Conservation (phyloP, 2,797 vertebrate species). For the Siniperca scherzeri region DNA sequence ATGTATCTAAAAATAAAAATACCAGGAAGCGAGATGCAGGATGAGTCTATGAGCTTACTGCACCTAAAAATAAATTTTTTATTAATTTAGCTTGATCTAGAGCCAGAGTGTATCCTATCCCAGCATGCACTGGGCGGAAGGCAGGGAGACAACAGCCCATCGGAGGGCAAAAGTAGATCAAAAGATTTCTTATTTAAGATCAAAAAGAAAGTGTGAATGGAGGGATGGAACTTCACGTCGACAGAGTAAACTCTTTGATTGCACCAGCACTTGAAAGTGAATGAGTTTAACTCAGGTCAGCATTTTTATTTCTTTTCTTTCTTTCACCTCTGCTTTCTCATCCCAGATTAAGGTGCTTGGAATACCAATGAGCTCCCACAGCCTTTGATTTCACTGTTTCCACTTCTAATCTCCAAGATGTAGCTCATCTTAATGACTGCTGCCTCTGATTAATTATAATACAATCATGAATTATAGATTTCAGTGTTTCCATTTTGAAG, state of each 20-base stretch:
- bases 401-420: conserved; percentile 22
- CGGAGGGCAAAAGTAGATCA: conserved; percentile 22
- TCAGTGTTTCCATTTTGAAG: conserved; percentile 28
- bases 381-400: conserved; percentile 64
- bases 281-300: conserved; percentile 46
- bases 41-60: neutral
- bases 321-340: conserved; percentile 9
- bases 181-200: conserved; percentile 34
- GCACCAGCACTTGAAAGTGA: conserved; percentile 47
- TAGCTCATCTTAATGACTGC: conserved; percentile 35
- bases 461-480: conserved; percentile 55
- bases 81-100: neutral
- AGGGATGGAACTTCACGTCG: neutral
- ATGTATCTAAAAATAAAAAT: no score
- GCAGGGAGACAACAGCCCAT: neutral
- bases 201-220: conserved; percentile 22
- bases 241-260: conserved; percentile 26
- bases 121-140: conserved; percentile 45
- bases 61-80: neutral
- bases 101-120: conserved; percentile 10
- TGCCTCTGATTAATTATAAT: conserved; percentile 49
- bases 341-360: conserved; percentile 35
- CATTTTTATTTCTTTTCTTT: conserved; percentile 21
- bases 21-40: neutral
- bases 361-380: conserved; percentile 53